phyloP scores from a whole-genome alignment of 2,888 invertebrate genomes.

The Tupiocoris notatus region DNA sequence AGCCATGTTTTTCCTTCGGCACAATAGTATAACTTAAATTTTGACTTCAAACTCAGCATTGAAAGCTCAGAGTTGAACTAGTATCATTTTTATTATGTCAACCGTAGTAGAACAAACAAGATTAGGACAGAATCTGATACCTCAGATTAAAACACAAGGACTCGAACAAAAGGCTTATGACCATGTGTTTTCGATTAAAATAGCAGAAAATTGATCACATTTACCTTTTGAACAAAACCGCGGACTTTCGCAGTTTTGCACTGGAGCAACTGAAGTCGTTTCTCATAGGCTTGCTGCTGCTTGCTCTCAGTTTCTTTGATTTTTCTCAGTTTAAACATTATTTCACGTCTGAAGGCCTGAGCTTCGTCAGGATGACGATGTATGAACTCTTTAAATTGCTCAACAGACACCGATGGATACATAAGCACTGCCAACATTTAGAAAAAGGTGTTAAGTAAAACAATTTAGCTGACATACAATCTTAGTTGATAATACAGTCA shows the following conservation, averaged over 20 bases:
- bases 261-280: conserved; percentile 76
- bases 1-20: too few species aligned
- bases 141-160: too few species aligned
- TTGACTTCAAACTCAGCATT: too few species aligned
- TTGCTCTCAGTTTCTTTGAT: conserved; percentile 75
- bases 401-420: conserved; percentile 74
- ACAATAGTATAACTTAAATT: too few species aligned
- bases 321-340: conserved; percentile 86
- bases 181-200: too few species aligned
- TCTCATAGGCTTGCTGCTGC: conserved; percentile 85
- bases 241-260: conserved; percentile 83
- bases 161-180: too few species aligned
- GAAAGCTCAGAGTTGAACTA: too few species aligned
- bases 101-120: too few species aligned
- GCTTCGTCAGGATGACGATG: conserved; percentile 91
- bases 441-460: conserved; percentile 60
- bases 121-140: too few species aligned
- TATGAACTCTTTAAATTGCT: conserved; percentile 73
- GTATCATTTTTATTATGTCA: too few species aligned
- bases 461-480: too few species aligned
- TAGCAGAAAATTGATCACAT: too few species aligned
- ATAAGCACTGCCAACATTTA: conserved; percentile 7
- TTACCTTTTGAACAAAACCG: conserved; percentile 82
- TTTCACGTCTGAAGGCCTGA: conserved; percentile 87
- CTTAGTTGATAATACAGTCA: not conserved